Conservation (phyloP, 2,113 vertebrate species). For the Mesitornis unicolor region DNA sequence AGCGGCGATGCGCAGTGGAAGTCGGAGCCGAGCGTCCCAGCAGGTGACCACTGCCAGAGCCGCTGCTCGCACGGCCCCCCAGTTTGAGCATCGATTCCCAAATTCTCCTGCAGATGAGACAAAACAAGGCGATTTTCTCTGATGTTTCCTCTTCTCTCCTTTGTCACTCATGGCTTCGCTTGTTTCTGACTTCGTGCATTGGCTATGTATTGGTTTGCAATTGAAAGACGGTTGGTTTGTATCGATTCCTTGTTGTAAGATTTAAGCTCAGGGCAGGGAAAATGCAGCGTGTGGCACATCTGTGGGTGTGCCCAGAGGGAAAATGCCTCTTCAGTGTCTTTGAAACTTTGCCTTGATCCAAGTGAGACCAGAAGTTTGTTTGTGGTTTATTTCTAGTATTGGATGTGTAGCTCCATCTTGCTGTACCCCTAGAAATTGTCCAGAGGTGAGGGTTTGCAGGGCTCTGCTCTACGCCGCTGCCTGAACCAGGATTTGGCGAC, state of each 20-base stretch:
- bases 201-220: not conserved
- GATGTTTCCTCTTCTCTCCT: not conserved
- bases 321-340: accelerated
- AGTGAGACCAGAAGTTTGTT: not conserved
- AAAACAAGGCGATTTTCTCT: not conserved
- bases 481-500: not conserved
- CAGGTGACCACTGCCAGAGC: not conserved
- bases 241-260: accelerated
- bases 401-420: not conserved
- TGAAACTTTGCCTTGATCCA: not conserved
- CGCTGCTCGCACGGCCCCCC: accelerated
- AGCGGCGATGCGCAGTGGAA: accelerated
- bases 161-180: accelerated
- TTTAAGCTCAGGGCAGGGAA: not conserved
- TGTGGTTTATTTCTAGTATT: not conserved
- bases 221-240: not conserved
- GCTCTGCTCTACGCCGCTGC: not conserved
- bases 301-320: accelerated
- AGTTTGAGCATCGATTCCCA: accelerated
- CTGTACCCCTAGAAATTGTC: not conserved
- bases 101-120: not conserved
- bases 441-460: not conserved
- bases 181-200: not conserved
- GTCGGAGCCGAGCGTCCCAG: not conserved
- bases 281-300: accelerated